Percentiles rank a stretch among this genome's conserved stretches.
Conservation (phyloP, 2,888 invertebrate species). For the Nemotelus nigrinus region DNA sequence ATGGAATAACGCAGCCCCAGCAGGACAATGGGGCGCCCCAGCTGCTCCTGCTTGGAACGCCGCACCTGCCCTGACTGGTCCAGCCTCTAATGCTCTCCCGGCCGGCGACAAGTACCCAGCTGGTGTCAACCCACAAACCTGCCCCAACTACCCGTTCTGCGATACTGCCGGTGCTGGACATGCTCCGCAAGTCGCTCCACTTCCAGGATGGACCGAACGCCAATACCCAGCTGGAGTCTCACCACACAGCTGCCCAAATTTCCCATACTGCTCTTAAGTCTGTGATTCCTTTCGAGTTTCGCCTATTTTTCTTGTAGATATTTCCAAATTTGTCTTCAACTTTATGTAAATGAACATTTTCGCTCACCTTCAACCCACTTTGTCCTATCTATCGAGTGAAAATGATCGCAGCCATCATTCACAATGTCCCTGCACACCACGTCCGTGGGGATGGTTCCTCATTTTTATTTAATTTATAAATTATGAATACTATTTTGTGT, state of each 20-base stretch:
- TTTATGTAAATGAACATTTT: no score
- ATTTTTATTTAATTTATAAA: conserved; percentile 39
- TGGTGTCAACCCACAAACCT: conserved; percentile 66
- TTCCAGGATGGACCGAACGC: conserved; percentile 65
- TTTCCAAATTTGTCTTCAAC: no score
- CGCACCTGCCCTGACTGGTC: conserved; percentile 54
- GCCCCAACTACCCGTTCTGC: conserved; percentile 69
- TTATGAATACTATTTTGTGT: conserved; percentile 19
- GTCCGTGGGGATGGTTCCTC: conserved; percentile 12
- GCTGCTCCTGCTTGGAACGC: conserved; percentile 7
- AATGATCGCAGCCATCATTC: not conserved
- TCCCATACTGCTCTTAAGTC: conserved; percentile 64
- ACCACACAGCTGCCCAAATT: conserved; percentile 65
- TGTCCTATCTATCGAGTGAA: no score
- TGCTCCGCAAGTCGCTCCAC: conserved; percentile 60
- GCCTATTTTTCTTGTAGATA: no score
- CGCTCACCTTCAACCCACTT: no score
- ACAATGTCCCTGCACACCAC: not conserved
- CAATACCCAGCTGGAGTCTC: conserved; percentile 66
- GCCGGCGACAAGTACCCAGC: conserved; percentile 65
- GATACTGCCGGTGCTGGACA: conserved; percentile 59
- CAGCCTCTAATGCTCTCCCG: conserved; percentile 54
- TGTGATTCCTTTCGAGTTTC: not conserved
- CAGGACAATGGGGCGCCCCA: conserved; percentile 23
- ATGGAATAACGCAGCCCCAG: conserved; percentile 17